Percentiles rank a stretch among this genome's conserved stretches.
Conservation (phyloP, 2,888 invertebrate species). For the Perithous albicinctus region DNA sequence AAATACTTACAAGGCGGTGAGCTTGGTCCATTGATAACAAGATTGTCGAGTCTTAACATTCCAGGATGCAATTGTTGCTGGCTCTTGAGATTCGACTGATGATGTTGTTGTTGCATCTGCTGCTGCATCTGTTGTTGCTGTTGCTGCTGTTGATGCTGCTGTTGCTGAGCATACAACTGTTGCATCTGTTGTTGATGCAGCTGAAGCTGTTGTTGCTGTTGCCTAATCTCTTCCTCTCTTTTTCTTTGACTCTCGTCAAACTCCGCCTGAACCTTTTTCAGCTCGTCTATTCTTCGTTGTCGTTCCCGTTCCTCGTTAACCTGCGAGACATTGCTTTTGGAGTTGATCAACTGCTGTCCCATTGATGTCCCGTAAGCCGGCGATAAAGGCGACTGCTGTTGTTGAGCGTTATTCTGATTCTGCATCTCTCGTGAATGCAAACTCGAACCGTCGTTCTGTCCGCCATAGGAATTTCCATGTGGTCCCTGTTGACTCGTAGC, state of each 20-base stretch:
- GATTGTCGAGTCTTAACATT: conserved; percentile 82
- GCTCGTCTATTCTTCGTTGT: conserved; percentile 86
- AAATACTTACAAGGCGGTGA: conserved; percentile 77
- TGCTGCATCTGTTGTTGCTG: conserved; percentile 77
- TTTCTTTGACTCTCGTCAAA: conserved; percentile 86
- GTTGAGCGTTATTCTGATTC: conserved; percentile 53
- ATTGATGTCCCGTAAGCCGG: conserved; percentile 73
- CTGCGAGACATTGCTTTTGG: conserved; percentile 70
- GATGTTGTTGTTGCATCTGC: conserved; percentile 78
- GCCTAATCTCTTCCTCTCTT: conserved; percentile 85
- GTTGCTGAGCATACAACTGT: conserved; percentile 67
- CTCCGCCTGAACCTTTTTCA: conserved; percentile 86
- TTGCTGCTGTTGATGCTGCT: conserved; percentile 78
- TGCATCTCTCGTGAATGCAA: conserved; percentile 61
- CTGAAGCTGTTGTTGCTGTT: conserved; percentile 84
- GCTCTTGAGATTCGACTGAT: conserved; percentile 74
- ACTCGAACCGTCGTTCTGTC: conserved; percentile 69
- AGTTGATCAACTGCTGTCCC: conserved; percentile 73
- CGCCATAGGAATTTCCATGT: conserved; percentile 71
- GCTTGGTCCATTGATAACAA: conserved; percentile 82
- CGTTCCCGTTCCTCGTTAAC: conserved; percentile 84
- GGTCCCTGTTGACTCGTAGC: conserved; percentile 77
- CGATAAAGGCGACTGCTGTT: conserved; percentile 68
- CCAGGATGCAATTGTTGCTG: conserved; percentile 78
- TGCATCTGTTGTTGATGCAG: conserved; percentile 80